These are phyloP conservation scores for Sitodiplosis mosellana DNA, from an alignment of 1,140 invertebrate genomes.

Conservation along the genomic window DNA sequence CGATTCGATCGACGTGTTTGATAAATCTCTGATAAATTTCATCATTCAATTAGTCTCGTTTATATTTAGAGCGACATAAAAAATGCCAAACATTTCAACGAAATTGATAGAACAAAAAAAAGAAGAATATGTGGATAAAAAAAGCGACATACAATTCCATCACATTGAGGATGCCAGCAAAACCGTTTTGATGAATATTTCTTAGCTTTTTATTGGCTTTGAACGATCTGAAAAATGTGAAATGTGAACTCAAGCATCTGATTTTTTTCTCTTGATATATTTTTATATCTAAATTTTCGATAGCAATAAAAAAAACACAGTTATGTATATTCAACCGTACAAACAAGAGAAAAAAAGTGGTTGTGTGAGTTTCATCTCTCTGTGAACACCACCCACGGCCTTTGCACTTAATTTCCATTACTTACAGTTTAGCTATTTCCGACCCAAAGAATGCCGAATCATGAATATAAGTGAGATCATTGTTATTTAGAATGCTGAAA, in stretches of 20 bases:
- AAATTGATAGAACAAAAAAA: neutral
- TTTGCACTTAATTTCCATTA: slow-evolving; percentile 13
- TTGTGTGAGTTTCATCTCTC: too few relatives aligned
- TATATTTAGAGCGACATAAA: too few relatives aligned
- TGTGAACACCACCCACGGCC: too few relatives aligned
- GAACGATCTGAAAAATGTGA: slow-evolving; percentile 33
- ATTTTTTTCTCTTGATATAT: too few relatives aligned
- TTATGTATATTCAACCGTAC: slow-evolving; percentile 1
- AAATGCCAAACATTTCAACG: too few relatives aligned
- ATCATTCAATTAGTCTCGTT: neutral
- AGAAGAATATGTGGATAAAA: neutral
- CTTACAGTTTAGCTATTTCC: slow-evolving; percentile 45
- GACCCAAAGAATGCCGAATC: slow-evolving; percentile 42
- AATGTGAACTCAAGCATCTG: too few relatives aligned
- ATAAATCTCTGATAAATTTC: slow-evolving; percentile 39
- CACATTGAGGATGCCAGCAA: slow-evolving; percentile 40
- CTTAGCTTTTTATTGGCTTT: slow-evolving; percentile 41
- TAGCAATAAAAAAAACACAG: slow-evolving; percentile 1
- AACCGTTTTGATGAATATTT: slow-evolving; percentile 40
- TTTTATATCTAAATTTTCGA: too few relatives aligned
- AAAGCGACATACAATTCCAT: slow-evolving; percentile 35
- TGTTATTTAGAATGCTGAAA: slow-evolving; percentile 36
- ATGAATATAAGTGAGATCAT: slow-evolving; percentile 37
- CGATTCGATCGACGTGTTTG: slow-evolving; percentile 48
- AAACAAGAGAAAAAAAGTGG: too few relatives aligned